phyloP scores from a whole-genome alignment of 2,113 vertebrate species.

The Malurus elegans region DNA sequence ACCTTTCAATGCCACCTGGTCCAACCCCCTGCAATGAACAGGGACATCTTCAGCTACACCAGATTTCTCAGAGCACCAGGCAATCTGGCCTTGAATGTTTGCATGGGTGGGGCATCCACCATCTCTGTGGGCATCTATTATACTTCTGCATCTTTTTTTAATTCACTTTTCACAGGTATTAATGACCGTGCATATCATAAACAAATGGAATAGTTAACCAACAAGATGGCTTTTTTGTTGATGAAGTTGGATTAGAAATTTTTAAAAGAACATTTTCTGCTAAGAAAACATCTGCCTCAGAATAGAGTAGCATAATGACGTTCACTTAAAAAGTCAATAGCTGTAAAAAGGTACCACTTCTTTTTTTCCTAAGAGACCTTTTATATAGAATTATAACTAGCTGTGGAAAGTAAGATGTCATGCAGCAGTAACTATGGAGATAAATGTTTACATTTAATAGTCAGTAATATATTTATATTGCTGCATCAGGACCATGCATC shows the following conservation, averaged over 20 bases:
- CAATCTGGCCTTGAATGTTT: not conserved
- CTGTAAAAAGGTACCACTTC: not conserved
- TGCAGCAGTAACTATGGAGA: not conserved
- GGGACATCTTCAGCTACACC: too few relatives aligned
- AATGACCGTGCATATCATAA: not conserved
- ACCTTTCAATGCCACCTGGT: not conserved
- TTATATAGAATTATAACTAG: not conserved
- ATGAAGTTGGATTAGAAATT: not conserved
- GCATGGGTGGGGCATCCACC: not conserved
- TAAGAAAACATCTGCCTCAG: not conserved
- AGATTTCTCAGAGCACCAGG: rapidly evolving
- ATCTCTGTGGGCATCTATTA: not conserved
- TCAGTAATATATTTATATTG: not conserved
- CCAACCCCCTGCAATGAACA: not conserved
- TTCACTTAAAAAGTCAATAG: not conserved
- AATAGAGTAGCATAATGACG: not conserved
- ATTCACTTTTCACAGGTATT: not conserved
- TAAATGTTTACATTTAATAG: not conserved
- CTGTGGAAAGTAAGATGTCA: not conserved
- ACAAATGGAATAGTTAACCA: not conserved
- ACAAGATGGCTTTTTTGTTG: not conserved
- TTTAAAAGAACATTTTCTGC: not conserved
- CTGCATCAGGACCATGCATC: not conserved
- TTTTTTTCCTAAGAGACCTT: not conserved
- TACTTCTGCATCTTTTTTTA: not conserved